Evolutionary conservation across 2,113 vertebrate genomes (phyloP), one percentile per base, ranked within the genome.

Genomic region (Tursiops truncatus): DNA sequence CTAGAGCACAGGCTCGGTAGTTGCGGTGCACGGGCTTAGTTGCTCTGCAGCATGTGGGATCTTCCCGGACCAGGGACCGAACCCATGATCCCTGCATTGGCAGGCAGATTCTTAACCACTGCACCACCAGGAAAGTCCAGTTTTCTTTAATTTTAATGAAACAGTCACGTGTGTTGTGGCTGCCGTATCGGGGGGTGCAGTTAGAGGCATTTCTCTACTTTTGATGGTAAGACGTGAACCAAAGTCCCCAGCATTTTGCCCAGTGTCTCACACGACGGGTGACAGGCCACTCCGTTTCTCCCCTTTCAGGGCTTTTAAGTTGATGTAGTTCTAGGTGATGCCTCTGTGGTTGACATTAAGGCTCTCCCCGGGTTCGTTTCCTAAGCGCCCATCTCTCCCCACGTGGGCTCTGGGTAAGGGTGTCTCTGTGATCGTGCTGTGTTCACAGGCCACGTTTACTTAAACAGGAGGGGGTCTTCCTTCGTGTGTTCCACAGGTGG

Each of bases 171-270:
- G 14, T 26, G 56, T 28, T 2, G 17, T 31, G 65, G 44, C 74
- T 1, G 4, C 56, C 2, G 0, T 0, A 0, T 25, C 1, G 5
- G 36, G 28, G 4, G 0, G 2, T 3, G 12, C 8, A 4, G 12
- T 12, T 9, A 41, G 63, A 12, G 53, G n/a, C 0, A 1, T 20
- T 17, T 28, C 31, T 36, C 62, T 10, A 13, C 47, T 28, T 9
- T 2, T 1, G 8, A 1, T 12, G 44, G 18, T 20, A 13, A 65
- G 63, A 62, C 28, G 0, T 7, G 50, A 31, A 1, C 15, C 33
- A 17, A 1, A 18, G 31, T 15, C 15, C 1, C 38, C 70, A 3
- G 67, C 23, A 0, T 44, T 12, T 36, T 23, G 15, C 20, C 31
- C 7, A 5, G 5, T 1, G 20, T 56, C 89, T 41, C n/a, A 5